Base-by-base conservation (phyloP, 2,888 invertebrate species). In the Eueremaeus valkanovi region DNA sequence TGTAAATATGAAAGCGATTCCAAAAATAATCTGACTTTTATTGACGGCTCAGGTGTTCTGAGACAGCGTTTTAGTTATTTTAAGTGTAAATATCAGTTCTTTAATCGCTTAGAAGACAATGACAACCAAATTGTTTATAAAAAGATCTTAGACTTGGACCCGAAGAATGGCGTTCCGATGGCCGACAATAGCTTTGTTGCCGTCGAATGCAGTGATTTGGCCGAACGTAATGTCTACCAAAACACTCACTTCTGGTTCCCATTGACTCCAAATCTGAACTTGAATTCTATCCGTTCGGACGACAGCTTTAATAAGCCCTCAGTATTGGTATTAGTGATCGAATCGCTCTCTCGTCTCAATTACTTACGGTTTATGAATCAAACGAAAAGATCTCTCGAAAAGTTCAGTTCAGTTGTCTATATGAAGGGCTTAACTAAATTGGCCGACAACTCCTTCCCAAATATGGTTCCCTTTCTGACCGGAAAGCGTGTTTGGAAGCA, bases 391-490 rank as follows among this genome's bases (percentile, higher is more conserved):
- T 87, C 86, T 79, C 84, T 93, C 73, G 85, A 86, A 77, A 77
- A 79, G n/a, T 84, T 90, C 77, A 86, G 87, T 18, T 40, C 63
- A 11, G 89, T 90, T 36, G 86, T 92, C 73, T 93, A 93, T 82
- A 86, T 96, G 82, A 83, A 90, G 79, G 96, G 95, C 6, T 95
- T 93, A 83, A 94, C 92, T 82, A 96, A 95, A 86, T 91, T 96
- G 11, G 96, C 89, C 3, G 95, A 95, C 83, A 96, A 95, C 83
- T 95, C 95, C 0, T 95, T 92, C 82, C 93, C 94, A 0, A 96
- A 96, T 83, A 83, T 96, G 76, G 88, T 91, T 9, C 91, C 95
- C 0, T 87, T 92, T 78, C 84, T 95, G 16, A 88, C 89, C 0
- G 95, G 95, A 0, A 66, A 76, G 29, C 70, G 63, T n/a, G 61